These are phyloP conservation scores for Mechanitis messenoides DNA, from an alignment of 2,888 invertebrate species.

Conservation along the genomic window DNA sequence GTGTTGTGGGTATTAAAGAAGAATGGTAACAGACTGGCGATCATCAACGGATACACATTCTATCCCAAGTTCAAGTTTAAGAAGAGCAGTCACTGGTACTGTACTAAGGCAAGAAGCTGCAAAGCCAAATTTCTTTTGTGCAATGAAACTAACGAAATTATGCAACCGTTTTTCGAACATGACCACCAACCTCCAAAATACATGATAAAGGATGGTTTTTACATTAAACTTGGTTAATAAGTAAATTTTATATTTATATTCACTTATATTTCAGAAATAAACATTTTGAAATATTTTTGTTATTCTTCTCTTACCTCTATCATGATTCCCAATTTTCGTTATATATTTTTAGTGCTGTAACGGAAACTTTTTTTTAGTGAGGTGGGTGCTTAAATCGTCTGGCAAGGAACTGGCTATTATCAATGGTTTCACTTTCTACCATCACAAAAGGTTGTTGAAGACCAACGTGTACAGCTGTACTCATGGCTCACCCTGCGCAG, in stretches of 20 bases:
- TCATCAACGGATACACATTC: constrained; percentile 30
- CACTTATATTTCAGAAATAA: background rate
- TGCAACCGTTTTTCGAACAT: constrained; percentile 21
- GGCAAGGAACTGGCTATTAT: constrained; percentile 32
- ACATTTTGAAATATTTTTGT: too few relatives aligned
- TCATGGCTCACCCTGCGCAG: constrained; percentile 37
- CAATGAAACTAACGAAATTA: constrained; percentile 28
- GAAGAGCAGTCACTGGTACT: constrained; percentile 33
- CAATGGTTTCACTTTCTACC: constrained; percentile 37
- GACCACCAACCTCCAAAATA: constrained; percentile 27
- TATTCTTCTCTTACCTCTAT: background rate
- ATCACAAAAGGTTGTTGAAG: constrained; percentile 27
- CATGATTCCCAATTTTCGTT: background rate
- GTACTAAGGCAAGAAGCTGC: constrained; percentile 33
- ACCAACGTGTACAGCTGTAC: constrained; percentile 40
- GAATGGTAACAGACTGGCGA: constrained; percentile 33
- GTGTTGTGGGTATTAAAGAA: constrained; percentile 35
- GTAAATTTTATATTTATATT: background rate
- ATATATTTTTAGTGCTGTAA: background rate
- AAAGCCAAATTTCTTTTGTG: constrained; percentile 51
- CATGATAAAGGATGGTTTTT: constrained; percentile 28
- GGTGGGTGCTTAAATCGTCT: constrained; percentile 29
- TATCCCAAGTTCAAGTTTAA: constrained; percentile 30
- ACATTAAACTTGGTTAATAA: constrained; percentile 14
- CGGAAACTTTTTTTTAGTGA: constrained; percentile 8